A percentile compares a stretch with the other conserved stretches of the same genome.
phyloP scores from a whole-genome alignment of 2,113 vertebrate species.

The Halcyon malimbica region DNA sequence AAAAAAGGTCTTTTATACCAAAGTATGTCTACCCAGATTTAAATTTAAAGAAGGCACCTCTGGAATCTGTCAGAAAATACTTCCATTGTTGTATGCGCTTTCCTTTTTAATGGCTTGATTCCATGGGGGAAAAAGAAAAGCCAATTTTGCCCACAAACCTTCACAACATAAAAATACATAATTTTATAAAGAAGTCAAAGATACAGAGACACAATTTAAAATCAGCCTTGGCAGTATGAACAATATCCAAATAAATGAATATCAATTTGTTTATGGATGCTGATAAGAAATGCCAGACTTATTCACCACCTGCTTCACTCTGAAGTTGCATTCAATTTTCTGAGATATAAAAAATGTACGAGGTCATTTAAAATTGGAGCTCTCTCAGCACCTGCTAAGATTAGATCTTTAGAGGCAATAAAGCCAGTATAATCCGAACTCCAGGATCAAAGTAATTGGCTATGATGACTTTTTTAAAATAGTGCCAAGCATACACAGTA shows the following conservation, averaged over 20 bases:
- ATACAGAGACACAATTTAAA: background rate
- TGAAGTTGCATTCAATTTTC: background rate
- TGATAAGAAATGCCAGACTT: background rate
- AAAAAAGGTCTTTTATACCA: background rate
- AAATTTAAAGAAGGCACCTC: background rate
- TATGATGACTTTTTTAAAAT: background rate
- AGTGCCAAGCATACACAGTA: background rate
- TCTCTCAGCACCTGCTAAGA: background rate
- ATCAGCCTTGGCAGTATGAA: background rate
- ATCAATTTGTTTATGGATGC: background rate
- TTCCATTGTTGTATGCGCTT: background rate
- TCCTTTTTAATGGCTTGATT: background rate
- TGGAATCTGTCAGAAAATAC: background rate
- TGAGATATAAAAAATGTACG: slow-evolving; percentile 1
- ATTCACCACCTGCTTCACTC: background rate
- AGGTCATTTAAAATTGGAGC: slow-evolving; percentile 15
- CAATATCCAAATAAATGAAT: background rate
- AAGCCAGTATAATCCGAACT: slow-evolving; percentile 13
- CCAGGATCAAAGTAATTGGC: background rate
- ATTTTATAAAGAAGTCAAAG: background rate
- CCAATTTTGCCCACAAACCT: background rate
- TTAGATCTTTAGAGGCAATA: slow-evolving; percentile 35
- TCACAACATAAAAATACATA: background rate
- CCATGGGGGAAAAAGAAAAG: fast-evolving
- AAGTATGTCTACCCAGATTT: background rate